Base-by-base conservation (phyloP, 2,113 vertebrate species). In the Tragelaphus imberbis region DNA sequence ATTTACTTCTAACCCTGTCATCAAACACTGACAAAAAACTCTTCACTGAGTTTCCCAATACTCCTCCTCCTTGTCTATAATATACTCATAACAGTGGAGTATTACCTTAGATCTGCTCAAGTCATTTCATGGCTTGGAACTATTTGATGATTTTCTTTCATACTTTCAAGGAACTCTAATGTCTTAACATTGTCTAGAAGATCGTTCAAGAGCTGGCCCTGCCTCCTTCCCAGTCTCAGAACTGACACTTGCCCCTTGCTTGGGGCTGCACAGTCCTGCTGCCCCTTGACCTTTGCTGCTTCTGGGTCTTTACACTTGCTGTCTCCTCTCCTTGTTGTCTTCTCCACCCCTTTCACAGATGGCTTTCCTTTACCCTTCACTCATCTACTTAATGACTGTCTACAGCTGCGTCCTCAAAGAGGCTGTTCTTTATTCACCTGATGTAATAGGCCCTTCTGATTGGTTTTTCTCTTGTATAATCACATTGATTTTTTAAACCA, bases 231-330 rank as follows among this genome's bases (percentile, higher is more conserved):
- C 49, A 7, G 15, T 21, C 51, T 90, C 40, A 58, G 75, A 71
- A 85, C 19, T 7, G 14, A 19, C 5, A 1, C 11, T 27, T 40
- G 33, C 8, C 28, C 7, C 8, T 51, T 47, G 7, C 7, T 21
- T 80, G 0, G 44, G 55, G 7, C 21, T 68, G 4, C 27, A 9
- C 9, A 3, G 16, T 19, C 7, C 8, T 14, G 2, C 5, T 4
- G 11, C 3, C 40, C 63, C 77, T 12, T 55, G 65, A 25, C 36
- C 77, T 63, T 51, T 40, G 80, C 58, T 44, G 8, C 27, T 85
- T 68, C 88, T 27, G 14, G 33, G 21, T n/a, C 44, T 95, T 51
- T 25, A 14, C 10, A 30, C 10, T 53, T 11, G 4, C 2, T 55
- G 0, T 9, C 19, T 86, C 27, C 1, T 51, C 53, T 51, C n/a